Base-by-base conservation (phyloP, 2,888 invertebrate genomes). In the Pheosia gnoma region DNA sequence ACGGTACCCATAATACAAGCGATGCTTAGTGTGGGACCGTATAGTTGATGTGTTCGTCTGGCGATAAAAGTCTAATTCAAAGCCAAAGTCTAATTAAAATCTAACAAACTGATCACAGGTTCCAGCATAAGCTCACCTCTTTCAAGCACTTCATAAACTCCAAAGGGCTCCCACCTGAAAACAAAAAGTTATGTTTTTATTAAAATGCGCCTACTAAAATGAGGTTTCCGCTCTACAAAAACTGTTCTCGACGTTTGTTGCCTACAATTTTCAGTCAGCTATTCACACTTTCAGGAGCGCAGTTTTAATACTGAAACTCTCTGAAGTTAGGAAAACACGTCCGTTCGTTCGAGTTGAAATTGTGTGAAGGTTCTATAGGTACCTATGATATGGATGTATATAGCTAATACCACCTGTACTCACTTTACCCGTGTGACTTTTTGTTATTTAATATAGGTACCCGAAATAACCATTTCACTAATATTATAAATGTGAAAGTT, bases 101-200 rank as follows among this genome's bases (percentile, higher is more conserved):
- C 39, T 39, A 39, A 39, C 39, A 39, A 25, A 25, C 25, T 25
- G 1, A 25, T 25, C 25, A 25, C 25, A 25, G 25, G 25, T 25
- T 25, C 25, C 25, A 25, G 10, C n/a, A 6, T 4, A 5, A 47
- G 10, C 52, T 52, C 36, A 52, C 52, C 25, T 8, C 3, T 52
- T 7, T 52, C 7, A 52, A 52, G 11, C 52, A 52, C 36, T 37
- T 36, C 36, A 36, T 7, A 52, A 36, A 8, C 25, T 37, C 52
- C 52, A 52, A 52, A 52, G 37, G 9, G 52, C 4, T 1, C 52
- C 57, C 75, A 74, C 73, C 74, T 74, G 73, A 0, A 45, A 67
- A 75, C 61, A 75, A 75, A 64, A 72, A 70, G 62, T 56, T 59
- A 61, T 53, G 58, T 38, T 67, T 66, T 73, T 63, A 64, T 63